These are phyloP conservation scores for Tangara arthus DNA, from an alignment of 2,797 vertebrate species.

Conservation along the genomic window DNA sequence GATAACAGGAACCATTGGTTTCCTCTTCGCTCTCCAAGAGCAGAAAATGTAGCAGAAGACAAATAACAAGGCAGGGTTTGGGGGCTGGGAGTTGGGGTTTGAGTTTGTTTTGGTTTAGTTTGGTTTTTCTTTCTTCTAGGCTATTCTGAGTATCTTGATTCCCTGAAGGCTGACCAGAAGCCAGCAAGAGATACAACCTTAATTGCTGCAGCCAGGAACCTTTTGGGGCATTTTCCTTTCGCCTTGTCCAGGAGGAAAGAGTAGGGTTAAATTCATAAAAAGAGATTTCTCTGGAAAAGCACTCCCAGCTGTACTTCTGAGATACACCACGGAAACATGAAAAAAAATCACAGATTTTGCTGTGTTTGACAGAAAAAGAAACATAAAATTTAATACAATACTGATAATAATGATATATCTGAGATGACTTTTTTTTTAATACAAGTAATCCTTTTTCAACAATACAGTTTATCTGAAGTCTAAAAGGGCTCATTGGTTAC, in stretches of 20 bases:
- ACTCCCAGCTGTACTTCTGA: neutral
- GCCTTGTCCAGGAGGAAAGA: neutral
- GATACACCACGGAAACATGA: neutral
- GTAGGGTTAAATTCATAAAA: neutral
- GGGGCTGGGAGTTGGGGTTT: neutral
- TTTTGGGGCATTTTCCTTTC: neutral
- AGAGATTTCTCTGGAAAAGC: neutral
- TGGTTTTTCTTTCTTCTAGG: neutral
- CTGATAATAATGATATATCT: neutral
- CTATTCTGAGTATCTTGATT: neutral
- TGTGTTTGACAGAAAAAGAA: neutral
- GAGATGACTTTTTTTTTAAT: neutral
- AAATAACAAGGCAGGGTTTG: neutral
- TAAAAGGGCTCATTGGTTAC: neutral
- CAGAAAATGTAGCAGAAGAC: neutral
- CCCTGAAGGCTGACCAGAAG: neutral
- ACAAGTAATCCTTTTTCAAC: neutral
- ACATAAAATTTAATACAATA: neutral
- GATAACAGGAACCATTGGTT: neutral
- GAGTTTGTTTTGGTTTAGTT: neutral
- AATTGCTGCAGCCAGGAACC: neutral
- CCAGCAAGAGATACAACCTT: neutral
- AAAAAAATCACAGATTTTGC: neutral
- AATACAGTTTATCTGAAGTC: neutral
- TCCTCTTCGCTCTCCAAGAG: neutral